Base-by-base conservation (phyloP, 2,888 invertebrate species). In the Nebria brevicollis region DNA sequence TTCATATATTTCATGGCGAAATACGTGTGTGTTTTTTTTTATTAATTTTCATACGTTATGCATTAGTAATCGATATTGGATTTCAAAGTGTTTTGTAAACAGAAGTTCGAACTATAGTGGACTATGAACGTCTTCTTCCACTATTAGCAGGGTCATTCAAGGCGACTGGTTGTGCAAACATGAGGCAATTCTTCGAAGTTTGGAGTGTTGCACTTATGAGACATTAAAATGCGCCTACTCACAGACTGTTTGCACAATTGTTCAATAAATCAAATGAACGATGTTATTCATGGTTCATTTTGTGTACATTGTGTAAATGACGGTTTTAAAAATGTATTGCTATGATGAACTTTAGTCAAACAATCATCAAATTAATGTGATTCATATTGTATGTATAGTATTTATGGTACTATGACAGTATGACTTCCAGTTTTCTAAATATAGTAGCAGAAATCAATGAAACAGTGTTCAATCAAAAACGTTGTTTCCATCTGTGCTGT, bases 171-270 rank as follows among this genome's bases (percentile, higher is more conserved):
- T 15, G 15, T n/a, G 68, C n/a, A 15, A 68, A 68, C 68, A n/a
- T 10, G 7, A n/a, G 7, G 15, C 66, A 66, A 66, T 66, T 15
- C 13, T n/a, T 25, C 26, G 68, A 20, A 25, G 10, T 68, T 68
- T 68, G 54, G 54, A 54, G 54, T 54, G 54, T 54, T 54, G 54
- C 54, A 54, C 54, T 54, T 6, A 54, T 54, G 54, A 54, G 54
- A 54, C 54, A 25, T 20, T 8, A 13, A 68, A 68, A 68, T 25
- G 26, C 15, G 15, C 68, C 26, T 15, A 68, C 68, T 8, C 20
- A 68, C 26, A 68, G 15, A 68, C 20, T 68, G 68, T 68, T 68
- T 68, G n/a, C 68, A n/a, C 68, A 26, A 68, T 8, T 68, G 68
- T 68, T 26, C 68, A 68, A 68, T 26, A 68, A 68, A 68, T 68